Evolutionary conservation across 2,797 vertebrate species (phyloP).

Genomic region (Lagocephalus sceleratus): DNA sequence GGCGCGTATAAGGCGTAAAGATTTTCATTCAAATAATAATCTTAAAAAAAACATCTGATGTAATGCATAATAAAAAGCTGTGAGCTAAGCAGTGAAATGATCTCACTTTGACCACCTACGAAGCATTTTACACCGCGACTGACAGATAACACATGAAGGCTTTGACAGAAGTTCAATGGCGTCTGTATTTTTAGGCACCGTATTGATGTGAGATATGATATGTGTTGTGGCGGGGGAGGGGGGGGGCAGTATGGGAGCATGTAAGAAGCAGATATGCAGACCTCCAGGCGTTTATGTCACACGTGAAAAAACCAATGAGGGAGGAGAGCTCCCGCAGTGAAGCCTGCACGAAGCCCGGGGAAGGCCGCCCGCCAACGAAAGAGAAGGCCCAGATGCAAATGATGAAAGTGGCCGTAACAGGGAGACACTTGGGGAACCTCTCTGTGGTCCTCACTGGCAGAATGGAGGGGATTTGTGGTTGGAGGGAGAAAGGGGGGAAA

Average conservation of each 20-base stretch:
- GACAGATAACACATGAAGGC: slow-evolving; percentile 76
- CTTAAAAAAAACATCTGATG: slow-evolving; percentile 24
- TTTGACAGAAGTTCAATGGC: slow-evolving; percentile 81
- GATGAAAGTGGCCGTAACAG: slow-evolving; percentile 65
- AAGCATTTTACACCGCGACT: slow-evolving; percentile 81
- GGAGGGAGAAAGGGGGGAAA: slow-evolving; percentile 33
- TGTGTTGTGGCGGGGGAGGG: slow-evolving; percentile 49
- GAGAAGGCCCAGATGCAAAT: slow-evolving; percentile 69
- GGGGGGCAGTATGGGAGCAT: slow-evolving; percentile 28
- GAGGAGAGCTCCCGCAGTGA: slow-evolving; percentile 74
- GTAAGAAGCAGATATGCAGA: slow-evolving; percentile 77
- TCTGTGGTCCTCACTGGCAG: slow-evolving; percentile 74
- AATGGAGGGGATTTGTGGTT: slow-evolving; percentile 31
- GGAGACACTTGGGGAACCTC: slow-evolving; percentile 48
- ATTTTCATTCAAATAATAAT: slow-evolving; percentile 50
- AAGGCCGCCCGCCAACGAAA: slow-evolving; percentile 76
- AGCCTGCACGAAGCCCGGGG: slow-evolving; percentile 77
- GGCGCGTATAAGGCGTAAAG: slow-evolving; percentile 74
- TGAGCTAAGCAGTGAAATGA: slow-evolving; percentile 61
- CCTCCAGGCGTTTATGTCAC: slow-evolving; percentile 73
- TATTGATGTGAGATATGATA: slow-evolving; percentile 80
- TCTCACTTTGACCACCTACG: slow-evolving; percentile 58
- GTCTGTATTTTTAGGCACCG: slow-evolving; percentile 99
- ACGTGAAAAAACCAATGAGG: slow-evolving; percentile 60
- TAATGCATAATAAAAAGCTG: slow-evolving; percentile 61